Conservation (phyloP, 2,113 vertebrate genomes). For the Pristiophorus japonicus region DNA sequence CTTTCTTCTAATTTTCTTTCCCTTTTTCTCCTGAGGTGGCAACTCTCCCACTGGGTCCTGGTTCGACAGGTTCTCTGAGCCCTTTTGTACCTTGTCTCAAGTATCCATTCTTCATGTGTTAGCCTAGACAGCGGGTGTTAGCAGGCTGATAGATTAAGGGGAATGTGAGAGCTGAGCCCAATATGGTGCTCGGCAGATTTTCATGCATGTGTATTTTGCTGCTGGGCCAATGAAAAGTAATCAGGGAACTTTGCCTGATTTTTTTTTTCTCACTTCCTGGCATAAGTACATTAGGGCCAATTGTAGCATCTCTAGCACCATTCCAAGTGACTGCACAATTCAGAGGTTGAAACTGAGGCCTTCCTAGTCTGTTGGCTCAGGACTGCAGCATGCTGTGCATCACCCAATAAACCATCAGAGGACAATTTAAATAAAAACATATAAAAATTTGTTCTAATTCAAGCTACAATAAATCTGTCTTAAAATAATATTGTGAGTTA, state of each 20-base stretch:
- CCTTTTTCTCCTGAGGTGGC: not conserved
- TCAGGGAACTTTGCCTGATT: not conserved
- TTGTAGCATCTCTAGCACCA: not conserved
- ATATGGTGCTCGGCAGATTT: not conserved
- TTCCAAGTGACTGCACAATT: not conserved
- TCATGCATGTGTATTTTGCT: not conserved
- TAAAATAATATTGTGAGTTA: not conserved
- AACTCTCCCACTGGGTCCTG: not conserved
- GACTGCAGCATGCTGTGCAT: not conserved
- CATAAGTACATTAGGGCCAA: not conserved
- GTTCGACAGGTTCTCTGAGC: not conserved
- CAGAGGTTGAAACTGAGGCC: not conserved
- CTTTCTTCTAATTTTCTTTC: not conserved
- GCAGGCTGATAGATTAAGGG: not conserved
- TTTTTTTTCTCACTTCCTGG: not conserved
- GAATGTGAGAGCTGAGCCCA: not conserved
- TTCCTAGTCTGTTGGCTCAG: not conserved
- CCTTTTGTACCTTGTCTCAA: not conserved
- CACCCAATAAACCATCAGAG: not conserved
- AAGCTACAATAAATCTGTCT: not conserved
- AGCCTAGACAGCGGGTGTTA: not conserved
- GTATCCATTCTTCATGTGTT: not conserved
- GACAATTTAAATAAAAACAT: not conserved
- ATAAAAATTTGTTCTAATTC: not conserved
- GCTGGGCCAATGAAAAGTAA: too few relatives aligned